phyloP scores from a whole-genome alignment of 2,797 vertebrate genomes.

The Peromyscus nudipes region DNA sequence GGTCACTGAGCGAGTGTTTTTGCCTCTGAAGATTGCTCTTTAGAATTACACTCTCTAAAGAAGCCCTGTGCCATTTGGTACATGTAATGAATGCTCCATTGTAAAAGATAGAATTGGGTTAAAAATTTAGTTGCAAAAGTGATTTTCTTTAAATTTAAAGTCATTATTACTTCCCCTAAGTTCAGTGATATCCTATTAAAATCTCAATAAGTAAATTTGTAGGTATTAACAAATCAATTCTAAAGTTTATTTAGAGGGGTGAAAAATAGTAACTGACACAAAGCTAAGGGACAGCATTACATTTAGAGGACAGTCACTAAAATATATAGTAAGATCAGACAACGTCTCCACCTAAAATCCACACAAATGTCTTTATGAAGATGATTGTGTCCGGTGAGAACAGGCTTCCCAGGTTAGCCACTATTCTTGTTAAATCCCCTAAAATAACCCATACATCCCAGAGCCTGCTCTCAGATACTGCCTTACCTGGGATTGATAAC shows the following conservation, averaged over 20 bases:
- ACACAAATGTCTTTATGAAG: neutral
- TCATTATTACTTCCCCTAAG: neutral
- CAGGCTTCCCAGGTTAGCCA: neutral
- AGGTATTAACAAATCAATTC: neutral
- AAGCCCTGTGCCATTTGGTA: neutral
- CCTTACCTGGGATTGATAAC: accelerated
- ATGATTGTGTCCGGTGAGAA: neutral
- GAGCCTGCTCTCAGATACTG: neutral
- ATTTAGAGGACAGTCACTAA: neutral
- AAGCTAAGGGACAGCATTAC: too few species aligned
- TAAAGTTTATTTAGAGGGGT: neutral
- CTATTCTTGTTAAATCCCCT: neutral
- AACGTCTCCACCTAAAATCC: neutral
- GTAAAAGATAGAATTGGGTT: neutral
- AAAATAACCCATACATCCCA: too few species aligned
- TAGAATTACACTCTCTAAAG: neutral
- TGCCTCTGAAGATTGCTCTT: neutral
- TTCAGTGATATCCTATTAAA: neutral
- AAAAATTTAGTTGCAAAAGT: neutral
- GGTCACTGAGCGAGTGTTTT: neutral
- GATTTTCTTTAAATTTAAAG: neutral
- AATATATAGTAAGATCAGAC: neutral
- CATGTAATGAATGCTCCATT: neutral
- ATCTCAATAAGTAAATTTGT: neutral
- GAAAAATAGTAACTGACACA: neutral